Evolutionary conservation across 2,797 vertebrate genomes (phyloP), one percentile per base, ranked within the genome.

Genomic region (Poeciliopsis infans): DNA sequence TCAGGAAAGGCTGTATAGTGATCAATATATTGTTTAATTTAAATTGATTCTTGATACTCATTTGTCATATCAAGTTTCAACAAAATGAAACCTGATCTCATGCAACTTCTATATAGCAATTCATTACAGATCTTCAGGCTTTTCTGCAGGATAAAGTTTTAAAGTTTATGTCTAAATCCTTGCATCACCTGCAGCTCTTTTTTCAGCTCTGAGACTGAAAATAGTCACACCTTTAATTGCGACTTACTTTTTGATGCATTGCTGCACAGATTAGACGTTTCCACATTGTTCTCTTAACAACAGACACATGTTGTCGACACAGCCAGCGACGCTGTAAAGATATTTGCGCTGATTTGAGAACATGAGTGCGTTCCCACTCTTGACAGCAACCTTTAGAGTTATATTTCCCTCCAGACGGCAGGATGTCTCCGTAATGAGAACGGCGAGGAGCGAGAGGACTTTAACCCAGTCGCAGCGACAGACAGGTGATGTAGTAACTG

Each of bases 341-440:
- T 70, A 87, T 87, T 84, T 87, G 55, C 75, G 33, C 61, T 79
- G 74, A 87, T 83, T 69, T 75, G 78, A 81, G 70, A 69, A 87
- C 80, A 78, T 82, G 81, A 81, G 89, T 86, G 86, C 84, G 66
- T 68, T 76, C 41, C 43, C 68, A 85, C 75, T 25, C 10, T 75
- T 61, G 68, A 78, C 70, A 82, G 71, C 73, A 51, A 74, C 61
- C 85, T 84, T 83, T 87, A 79, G 55, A 82, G 85, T 64, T 86
- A 53, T 78, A 77, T 86, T 77, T 83, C 76, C 85, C 36, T 84
- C 77, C 79, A 79, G 81, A 89, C 72, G 55, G 49, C 64, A 84
- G 72, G 79, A 80, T 10, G 46, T 83, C 79, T 80, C 71, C 76
- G 75, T 93, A 92, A 93, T 87, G 86, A 89, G 90, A 81, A 80